These are phyloP conservation scores for Imbricaverruca yamaguchii DNA, from an alignment of 2,888 invertebrate genomes.

Conservation along the genomic window DNA sequence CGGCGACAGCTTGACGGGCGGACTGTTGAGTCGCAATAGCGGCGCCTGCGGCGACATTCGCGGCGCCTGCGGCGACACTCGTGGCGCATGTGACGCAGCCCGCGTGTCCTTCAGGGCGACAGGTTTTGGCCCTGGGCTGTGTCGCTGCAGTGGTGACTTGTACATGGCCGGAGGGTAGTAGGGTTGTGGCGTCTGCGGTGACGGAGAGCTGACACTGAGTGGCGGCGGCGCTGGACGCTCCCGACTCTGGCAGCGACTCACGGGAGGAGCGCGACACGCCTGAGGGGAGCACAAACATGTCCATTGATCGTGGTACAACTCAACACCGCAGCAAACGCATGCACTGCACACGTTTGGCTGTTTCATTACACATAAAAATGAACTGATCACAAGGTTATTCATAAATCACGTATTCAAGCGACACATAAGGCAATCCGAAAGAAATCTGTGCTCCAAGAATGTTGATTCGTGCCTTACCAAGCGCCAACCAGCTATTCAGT, in stretches of 20 bases:
- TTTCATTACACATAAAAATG: too few species aligned
- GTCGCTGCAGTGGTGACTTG: not conserved
- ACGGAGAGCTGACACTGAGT: not conserved
- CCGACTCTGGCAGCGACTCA: not conserved
- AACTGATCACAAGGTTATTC: too few species aligned
- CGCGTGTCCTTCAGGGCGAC: not conserved
- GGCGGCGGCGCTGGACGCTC: not conserved
- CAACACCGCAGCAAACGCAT: too few species aligned
- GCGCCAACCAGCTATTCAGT: too few species aligned
- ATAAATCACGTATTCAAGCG: too few species aligned
- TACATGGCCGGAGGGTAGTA: not conserved
- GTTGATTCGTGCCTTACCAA: too few species aligned
- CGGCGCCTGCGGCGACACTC: not conserved
- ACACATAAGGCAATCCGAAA: too few species aligned
- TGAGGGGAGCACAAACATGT: not conserved
- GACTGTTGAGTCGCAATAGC: not conserved
- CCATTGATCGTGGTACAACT: too few species aligned
- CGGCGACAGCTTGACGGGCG: not conserved
- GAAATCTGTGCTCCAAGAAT: too few species aligned
- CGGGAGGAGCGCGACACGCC: not conserved
- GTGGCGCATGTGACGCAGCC: not conserved
- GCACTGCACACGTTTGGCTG: too few species aligned
- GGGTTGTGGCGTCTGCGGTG: not conserved
- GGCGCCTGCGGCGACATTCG: not conserved
- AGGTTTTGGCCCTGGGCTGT: not conserved